Evolutionary conservation across 2,888 invertebrate species (phyloP).

Genomic region (Eristalis intricaria): DNA sequence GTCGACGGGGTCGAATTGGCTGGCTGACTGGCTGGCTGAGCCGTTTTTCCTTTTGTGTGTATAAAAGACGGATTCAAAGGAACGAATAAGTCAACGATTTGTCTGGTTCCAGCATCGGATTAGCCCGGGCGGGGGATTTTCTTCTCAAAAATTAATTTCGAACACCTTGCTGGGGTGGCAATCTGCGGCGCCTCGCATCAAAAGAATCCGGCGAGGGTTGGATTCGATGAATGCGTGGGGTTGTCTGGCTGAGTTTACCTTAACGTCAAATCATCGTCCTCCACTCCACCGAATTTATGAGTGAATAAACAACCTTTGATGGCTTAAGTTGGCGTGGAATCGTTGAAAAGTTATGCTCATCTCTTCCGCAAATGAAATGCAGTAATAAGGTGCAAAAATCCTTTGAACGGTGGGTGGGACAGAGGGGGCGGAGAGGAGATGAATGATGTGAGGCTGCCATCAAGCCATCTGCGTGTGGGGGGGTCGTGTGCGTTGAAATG

Average conservation of each 20-base stretch:
- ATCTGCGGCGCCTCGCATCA: neutral
- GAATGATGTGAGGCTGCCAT: neutral
- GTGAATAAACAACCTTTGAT: slow-evolving; percentile 37
- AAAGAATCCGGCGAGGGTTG: neutral
- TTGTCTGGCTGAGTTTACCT: slow-evolving; percentile 39
- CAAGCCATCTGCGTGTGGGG: neutral
- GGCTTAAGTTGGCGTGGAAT: slow-evolving; percentile 13
- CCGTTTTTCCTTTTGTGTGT: slow-evolving; percentile 30
- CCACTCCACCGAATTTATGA: neutral
- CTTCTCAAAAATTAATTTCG: slow-evolving; percentile 53
- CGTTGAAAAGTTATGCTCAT: slow-evolving; percentile 37
- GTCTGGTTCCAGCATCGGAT: slow-evolving; percentile 57
- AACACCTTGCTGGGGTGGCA: slow-evolving; percentile 29
- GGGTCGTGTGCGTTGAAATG: slow-evolving; percentile 21
- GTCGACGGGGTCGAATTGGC: slow-evolving; percentile 31
- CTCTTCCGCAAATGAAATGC: slow-evolving; percentile 14
- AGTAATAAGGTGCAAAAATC: slow-evolving; percentile 48
- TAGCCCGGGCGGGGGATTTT: slow-evolving; percentile 43
- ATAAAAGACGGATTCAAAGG: slow-evolving; percentile 41
- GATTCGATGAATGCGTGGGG: neutral
- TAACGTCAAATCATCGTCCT: slow-evolving; percentile 24
- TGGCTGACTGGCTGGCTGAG: no score
- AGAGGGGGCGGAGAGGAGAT: neutral
- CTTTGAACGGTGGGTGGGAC: neutral
- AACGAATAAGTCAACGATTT: slow-evolving; percentile 59